Evolutionary conservation across 2,888 invertebrate species (phyloP).

Genomic region (Lochmaea capreae): DNA sequence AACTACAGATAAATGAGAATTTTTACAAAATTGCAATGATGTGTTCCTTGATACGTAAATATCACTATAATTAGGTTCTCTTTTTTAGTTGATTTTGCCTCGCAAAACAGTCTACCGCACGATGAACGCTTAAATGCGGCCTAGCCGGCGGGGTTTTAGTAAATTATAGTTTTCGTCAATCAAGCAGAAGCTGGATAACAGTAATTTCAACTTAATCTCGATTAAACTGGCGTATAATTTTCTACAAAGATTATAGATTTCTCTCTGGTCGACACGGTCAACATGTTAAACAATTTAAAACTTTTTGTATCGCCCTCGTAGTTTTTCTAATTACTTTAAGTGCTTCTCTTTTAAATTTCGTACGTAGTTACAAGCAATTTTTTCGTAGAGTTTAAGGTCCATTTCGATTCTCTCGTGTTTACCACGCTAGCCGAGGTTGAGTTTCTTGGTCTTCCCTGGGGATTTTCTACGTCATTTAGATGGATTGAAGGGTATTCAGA

Average conservation of each 20-base stretch:
- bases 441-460: not conserved
- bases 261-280: too few species aligned
- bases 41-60: too few species aligned
- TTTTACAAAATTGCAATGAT: too few species aligned
- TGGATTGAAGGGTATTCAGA: conserved; percentile 12
- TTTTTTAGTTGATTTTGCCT: not conserved
- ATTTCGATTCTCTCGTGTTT: not conserved
- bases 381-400: not conserved
- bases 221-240: not conserved
- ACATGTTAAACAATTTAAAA: too few species aligned
- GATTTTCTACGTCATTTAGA: conserved; percentile 16
- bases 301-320: too few species aligned
- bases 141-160: not conserved
- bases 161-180: not conserved
- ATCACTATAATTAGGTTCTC: too few species aligned
- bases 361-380: not conserved
- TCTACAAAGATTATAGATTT: not conserved
- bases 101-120: not conserved
- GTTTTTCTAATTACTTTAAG: not conserved
- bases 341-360: not conserved
- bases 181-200: not conserved
- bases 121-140: not conserved
- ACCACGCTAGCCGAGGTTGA: not conserved
- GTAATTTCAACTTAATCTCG: not conserved
- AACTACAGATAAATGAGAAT: too few species aligned